phyloP scores from a whole-genome alignment of 2,888 invertebrate species.

The Oxystoma pomonae region DNA sequence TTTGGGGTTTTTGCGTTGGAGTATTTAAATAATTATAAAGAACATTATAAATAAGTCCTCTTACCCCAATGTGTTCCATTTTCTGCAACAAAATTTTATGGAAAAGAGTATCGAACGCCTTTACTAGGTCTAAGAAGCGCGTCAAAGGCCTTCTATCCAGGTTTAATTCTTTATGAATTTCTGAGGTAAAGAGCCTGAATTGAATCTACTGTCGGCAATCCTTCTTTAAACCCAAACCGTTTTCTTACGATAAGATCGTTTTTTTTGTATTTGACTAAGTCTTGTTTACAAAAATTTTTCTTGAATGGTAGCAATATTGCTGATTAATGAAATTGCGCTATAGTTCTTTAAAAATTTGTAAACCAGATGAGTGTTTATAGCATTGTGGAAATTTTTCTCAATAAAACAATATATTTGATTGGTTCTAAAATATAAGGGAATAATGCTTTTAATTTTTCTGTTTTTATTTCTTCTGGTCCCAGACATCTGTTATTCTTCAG shows the following conservation, averaged over 20 bases:
- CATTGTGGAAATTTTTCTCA: not conserved
- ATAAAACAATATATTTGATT: not conserved
- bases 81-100: not conserved
- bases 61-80: not conserved
- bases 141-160: not conserved
- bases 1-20: not conserved
- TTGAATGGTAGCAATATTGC: no score
- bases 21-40: not conserved
- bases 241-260: not conserved
- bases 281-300: no score
- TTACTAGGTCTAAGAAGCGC: not conserved
- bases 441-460: not conserved
- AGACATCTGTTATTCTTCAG: not conserved
- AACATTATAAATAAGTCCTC: not conserved
- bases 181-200: no score
- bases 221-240: not conserved
- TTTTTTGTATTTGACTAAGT: not conserved
- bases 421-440: not conserved
- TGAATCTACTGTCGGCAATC: not conserved
- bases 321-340: not conserved
- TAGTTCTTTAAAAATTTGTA: not conserved
- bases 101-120: not conserved
- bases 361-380: not conserved
- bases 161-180: no score
- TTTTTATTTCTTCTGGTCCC: not conserved